Evolutionary conservation across 2,113 vertebrate genomes (phyloP).

Genomic region (Engystomops pustulosus): DNA sequence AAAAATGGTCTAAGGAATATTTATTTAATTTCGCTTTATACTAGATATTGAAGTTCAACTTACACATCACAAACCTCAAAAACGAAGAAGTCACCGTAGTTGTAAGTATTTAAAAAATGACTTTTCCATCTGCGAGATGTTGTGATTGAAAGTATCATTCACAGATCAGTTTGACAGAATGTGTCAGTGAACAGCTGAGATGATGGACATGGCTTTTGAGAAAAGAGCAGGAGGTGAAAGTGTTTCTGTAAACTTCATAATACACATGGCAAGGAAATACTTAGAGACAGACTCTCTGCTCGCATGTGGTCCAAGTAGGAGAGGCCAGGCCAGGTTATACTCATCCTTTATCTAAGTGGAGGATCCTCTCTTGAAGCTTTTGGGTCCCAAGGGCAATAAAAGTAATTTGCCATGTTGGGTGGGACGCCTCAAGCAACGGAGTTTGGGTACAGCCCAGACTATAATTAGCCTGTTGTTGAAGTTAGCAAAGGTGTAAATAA

Average conservation of each 20-base stretch:
- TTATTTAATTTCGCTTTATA: conserved; percentile 18
- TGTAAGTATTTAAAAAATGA: not conserved
- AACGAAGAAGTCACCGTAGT: conserved; percentile 10
- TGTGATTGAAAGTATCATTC: conserved; percentile 5
- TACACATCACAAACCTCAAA: not conserved
- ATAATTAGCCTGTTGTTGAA: too few relatives aligned
- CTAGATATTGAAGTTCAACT: not conserved
- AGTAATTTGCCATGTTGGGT: not conserved
- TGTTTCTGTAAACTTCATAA: not conserved
- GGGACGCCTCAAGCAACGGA: not conserved
- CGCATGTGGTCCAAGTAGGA: not conserved
- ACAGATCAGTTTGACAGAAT: not conserved
- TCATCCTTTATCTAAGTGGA: not conserved
- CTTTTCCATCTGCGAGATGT: not conserved
- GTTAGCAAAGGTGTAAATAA: too few relatives aligned
- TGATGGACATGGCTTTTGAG: not conserved
- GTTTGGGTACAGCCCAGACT: too few relatives aligned
- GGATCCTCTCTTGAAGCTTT: not conserved
- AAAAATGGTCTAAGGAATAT: not conserved
- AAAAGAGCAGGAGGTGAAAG: not conserved
- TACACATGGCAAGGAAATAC: not conserved
- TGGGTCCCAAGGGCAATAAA: not conserved
- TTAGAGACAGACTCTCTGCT: not conserved
- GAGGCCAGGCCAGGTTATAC: not conserved
- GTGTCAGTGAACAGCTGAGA: not conserved